These are phyloP conservation scores for Melanaphis sacchari DNA, from an alignment of 1,140 invertebrate species.

Conservation along the genomic window DNA sequence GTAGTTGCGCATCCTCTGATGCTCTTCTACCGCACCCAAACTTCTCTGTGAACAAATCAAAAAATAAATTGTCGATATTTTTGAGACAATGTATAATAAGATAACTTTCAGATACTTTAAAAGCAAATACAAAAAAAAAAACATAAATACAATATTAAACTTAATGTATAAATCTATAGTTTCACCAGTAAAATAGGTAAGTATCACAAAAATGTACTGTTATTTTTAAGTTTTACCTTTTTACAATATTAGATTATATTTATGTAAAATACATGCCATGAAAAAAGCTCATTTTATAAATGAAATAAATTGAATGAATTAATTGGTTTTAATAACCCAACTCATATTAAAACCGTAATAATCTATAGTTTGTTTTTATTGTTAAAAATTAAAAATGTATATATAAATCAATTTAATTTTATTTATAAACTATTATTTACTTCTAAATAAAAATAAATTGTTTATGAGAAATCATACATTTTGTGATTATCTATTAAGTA, in stretches of 20 bases:
- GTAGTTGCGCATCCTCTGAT: constrained; percentile 79
- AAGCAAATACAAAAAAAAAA: not conserved
- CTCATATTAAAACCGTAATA: not conserved
- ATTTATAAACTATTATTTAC: not conserved
- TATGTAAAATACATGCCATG: not conserved
- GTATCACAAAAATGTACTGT: not conserved
- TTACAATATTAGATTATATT: not conserved
- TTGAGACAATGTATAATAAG: not conserved
- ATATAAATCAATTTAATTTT: not conserved
- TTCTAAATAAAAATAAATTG: not conserved
- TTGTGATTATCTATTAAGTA: not conserved
- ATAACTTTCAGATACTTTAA: not conserved
- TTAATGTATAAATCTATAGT: not conserved
- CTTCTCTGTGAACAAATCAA: constrained; percentile 27
- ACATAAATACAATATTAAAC: not conserved
- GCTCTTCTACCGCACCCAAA: constrained; percentile 71
- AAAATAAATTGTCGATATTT: not conserved
- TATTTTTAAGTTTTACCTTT: not conserved
- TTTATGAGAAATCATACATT: not conserved
- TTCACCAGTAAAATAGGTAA: not conserved
- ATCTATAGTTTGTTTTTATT: not conserved
- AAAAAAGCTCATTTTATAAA: not conserved
- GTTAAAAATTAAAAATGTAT: not conserved
- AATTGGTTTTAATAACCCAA: not conserved
- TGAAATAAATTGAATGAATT: not conserved